phyloP scores from a whole-genome alignment of 1,140 invertebrate species.

The Rhopalosiphum padi region DNA sequence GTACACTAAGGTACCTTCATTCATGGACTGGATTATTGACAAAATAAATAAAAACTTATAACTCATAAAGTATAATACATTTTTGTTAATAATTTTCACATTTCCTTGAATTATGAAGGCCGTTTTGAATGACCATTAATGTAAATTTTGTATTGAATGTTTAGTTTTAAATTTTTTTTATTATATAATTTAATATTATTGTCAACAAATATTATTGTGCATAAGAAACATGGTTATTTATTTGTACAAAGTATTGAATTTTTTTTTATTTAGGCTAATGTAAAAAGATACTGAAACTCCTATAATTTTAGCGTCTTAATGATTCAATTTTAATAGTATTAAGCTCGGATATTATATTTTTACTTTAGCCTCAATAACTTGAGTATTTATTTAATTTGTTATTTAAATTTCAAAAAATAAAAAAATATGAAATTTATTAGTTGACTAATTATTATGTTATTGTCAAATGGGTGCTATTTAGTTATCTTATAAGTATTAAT shows the following conservation, averaged over 20 bases:
- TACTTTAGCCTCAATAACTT: background rate
- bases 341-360: background rate
- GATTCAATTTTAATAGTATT: background rate
- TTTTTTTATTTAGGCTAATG: background rate
- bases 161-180: background rate
- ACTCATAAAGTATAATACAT: background rate
- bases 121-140: background rate
- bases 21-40: slow-evolving; percentile 77
- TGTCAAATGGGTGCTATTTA: no score
- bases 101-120: background rate
- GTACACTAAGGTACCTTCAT: slow-evolving; percentile 79
- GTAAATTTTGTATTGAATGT: no score
- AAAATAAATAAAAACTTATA: slow-evolving; percentile 62
- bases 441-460: no score
- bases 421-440: no score
- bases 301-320: background rate
- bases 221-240: background rate
- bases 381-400: no score
- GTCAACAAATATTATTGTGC: background rate
- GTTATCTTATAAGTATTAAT: no score
- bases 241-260: background rate
- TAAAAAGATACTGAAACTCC: background rate
- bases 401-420: no score
- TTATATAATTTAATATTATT: background rate
- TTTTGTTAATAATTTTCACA: background rate